Conservation (phyloP, 2,113 vertebrate species). For the Aptenodytes patagonicus region DNA sequence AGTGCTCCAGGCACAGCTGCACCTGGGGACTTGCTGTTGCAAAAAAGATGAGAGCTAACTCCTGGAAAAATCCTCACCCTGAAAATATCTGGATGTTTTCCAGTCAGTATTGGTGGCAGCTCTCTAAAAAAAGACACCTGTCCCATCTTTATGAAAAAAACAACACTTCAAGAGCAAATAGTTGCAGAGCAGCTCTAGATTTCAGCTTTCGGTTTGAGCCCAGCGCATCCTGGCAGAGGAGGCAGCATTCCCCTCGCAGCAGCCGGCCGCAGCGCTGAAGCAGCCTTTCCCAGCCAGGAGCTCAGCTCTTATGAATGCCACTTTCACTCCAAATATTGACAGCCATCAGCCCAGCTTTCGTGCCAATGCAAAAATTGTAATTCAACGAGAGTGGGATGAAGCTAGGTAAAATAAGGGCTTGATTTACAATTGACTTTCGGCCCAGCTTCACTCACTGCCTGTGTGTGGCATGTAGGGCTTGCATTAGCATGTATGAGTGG, state of each 20-base stretch:
- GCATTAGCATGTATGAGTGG: not conserved
- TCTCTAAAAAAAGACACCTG: not conserved
- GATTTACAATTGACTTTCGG: conserved; percentile 4
- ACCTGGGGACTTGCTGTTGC: not conserved
- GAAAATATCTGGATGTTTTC: not conserved
- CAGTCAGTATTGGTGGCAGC: not conserved
- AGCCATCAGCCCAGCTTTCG: not conserved
- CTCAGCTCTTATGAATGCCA: conserved; percentile 20
- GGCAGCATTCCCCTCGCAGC: not conserved
- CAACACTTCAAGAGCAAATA: not conserved
- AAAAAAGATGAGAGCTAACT: not conserved
- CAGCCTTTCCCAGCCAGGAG: not conserved
- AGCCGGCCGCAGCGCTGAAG: not conserved
- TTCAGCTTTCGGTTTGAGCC: not conserved
- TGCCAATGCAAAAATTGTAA: conserved; percentile 1
- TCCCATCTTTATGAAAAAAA: not conserved
- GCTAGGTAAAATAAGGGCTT: not conserved
- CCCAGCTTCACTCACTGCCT: not conserved
- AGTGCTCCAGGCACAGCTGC: not conserved
- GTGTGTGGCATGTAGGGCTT: not conserved
- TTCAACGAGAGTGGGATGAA: not conserved
- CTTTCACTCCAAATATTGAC: not conserved
- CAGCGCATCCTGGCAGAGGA: not conserved
- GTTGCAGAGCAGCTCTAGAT: not conserved
- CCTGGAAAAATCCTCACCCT: not conserved